Percentiles rank a stretch among this genome's conserved stretches.
Conservation (phyloP, 2,797 vertebrate species). For the Pseudomugil gertrudae region DNA sequence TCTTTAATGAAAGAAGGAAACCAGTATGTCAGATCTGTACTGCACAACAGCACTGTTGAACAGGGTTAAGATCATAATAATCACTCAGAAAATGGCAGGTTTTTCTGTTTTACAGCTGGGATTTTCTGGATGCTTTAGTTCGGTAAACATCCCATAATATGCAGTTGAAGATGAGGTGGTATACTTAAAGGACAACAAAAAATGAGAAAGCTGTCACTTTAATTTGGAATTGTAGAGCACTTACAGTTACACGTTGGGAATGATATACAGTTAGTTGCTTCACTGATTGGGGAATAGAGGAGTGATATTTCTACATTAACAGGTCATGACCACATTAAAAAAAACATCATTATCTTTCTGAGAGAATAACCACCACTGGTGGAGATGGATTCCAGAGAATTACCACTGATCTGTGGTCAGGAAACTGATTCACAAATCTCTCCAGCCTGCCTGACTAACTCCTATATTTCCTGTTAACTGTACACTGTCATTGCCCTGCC, state of each 20-base stretch:
- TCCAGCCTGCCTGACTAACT: slow-evolving; percentile 60
- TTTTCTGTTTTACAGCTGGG: background rate
- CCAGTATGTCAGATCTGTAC: too few relatives aligned
- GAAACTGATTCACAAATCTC: slow-evolving; percentile 59
- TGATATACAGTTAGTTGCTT: slow-evolving; percentile 6
- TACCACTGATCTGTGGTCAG: slow-evolving; percentile 60
- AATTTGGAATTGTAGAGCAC: background rate
- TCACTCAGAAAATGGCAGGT: background rate
- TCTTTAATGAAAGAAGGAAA: too few relatives aligned
- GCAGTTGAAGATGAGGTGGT: background rate
- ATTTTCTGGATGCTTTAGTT: background rate
- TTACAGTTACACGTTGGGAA: background rate
- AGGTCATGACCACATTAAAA: slow-evolving; percentile 43
- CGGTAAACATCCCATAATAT: background rate
- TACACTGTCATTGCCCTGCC: slow-evolving; percentile 55
- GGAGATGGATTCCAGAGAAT: slow-evolving; percentile 63
- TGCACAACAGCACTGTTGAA: too few relatives aligned
- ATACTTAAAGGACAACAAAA: background rate
- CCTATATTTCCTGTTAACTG: slow-evolving; percentile 61
- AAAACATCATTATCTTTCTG: slow-evolving; percentile 20
- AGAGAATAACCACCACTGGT: slow-evolving; percentile 33
- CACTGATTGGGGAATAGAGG: slow-evolving; percentile 10
- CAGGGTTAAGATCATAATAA: background rate
- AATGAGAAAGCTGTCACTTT: background rate
- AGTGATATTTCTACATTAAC: slow-evolving; percentile 28